Evolutionary conservation across 2,797 vertebrate species (phyloP).

Genomic region (Discoglossus pictus): DNA sequence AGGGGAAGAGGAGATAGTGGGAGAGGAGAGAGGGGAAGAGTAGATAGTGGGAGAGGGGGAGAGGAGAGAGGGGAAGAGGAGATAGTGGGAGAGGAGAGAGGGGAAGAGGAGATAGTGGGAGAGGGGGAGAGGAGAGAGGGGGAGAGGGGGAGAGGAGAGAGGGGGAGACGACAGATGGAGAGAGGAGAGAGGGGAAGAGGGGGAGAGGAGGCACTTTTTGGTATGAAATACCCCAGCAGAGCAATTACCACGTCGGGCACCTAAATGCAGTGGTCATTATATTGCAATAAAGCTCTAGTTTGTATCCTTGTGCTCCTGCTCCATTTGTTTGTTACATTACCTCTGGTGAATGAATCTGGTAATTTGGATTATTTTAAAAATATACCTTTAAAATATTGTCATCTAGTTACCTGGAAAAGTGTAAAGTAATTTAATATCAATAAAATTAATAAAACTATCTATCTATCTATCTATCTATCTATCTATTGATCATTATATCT

Average conservation of each 20-base stretch:
- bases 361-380: neutral
- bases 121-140: no score
- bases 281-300: constrained; percentile 1
- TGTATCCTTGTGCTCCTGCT: neutral
- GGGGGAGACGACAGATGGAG: no score
- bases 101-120: no score
- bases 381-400: neutral
- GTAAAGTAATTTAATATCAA: neutral
- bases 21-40: no score
- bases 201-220: neutral
- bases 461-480: constrained; percentile 10
- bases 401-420: neutral
- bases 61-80: no score
- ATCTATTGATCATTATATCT: neutral
- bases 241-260: constrained; percentile 27
- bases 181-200: no score
- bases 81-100: no score
- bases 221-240: constrained; percentile 9
- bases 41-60: no score
- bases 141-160: no score
- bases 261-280: constrained; percentile 12
- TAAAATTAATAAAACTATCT: neutral
- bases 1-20: no score
- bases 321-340: neutral
- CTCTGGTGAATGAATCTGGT: neutral